Base-by-base conservation (phyloP, 2,113 vertebrate genomes). In the Dipodomys merriami region DNA sequence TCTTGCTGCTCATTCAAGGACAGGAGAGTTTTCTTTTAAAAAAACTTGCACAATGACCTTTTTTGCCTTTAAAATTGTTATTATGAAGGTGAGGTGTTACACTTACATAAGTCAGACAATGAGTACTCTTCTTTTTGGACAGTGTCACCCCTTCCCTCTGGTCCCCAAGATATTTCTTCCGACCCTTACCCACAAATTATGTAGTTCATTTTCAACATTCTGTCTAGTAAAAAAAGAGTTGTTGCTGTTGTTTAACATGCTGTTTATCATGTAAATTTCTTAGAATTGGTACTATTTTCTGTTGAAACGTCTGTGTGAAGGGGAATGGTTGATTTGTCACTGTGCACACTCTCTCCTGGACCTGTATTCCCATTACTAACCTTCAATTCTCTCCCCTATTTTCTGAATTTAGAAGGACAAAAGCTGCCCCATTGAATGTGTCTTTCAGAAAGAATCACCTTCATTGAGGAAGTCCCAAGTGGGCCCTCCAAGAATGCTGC, bases 351-450 rank as follows among this genome's bases (percentile, higher is more conserved):
- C 3, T 79, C 60, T 86, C 46, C 23, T 84, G 11, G 33, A 2
- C 65, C 25, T 68, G 27, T 16, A 65, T 64, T 60, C 29, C 33
- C 5, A 25, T 19, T 64, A 10, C 19, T 44, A 65, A 67, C 30
- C 4, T 3, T 76, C 44, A 64, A 27, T 35, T 79, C 39, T 83
- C 4, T 33, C 2, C 19, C 4, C 10, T 1, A 53, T 9, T 73
- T 77, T 80, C 20, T 92, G 39, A 86, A 86, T 80, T 89, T 72
- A 62, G 44, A 57, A 91, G 82, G 53, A 57, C 33, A 25, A 27
- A 15, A 35, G 23, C 19, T 93, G 4, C 19, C 53, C 22, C 30
- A 79, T 1, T 30, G 25, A 29, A 53, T 25, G 10, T 65, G 49
- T 65, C 81, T 39, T 39, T 39, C n/a, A 78, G 53, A 53, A 46